These are phyloP conservation scores for Brachyhypopomus gauderio DNA, from an alignment of 2,113 vertebrate genomes.

Conservation along the genomic window DNA sequence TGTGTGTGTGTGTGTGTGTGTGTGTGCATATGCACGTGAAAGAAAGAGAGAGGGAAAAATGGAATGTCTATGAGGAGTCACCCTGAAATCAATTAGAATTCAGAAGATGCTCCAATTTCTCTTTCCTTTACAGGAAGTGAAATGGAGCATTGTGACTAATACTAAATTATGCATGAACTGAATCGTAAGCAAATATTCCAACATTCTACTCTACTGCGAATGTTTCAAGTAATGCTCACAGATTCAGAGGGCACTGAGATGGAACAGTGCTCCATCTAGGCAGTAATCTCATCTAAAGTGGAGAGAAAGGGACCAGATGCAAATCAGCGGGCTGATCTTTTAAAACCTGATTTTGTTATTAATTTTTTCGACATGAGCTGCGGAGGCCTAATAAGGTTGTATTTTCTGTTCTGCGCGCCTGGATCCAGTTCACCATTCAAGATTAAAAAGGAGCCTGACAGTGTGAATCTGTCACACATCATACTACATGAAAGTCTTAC, in stretches of 20 bases:
- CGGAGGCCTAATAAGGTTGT: conserved; percentile 24
- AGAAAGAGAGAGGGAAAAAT: neutral
- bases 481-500: conserved; percentile 40
- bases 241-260: conserved; percentile 28
- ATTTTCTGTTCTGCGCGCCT: conserved; percentile 4
- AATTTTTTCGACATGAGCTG: conserved; percentile 19
- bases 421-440: conserved; percentile 24
- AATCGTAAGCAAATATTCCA: conserved; percentile 52
- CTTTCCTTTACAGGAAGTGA: conserved; percentile 35
- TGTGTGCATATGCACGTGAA: neutral
- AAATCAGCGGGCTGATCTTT: conserved; percentile 12
- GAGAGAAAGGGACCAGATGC: conserved; percentile 22
- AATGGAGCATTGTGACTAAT: conserved; percentile 49
- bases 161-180: conserved; percentile 55
- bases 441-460: conserved; percentile 40
- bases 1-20: neutral
- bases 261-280: conserved; percentile 29
- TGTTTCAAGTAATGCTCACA: conserved; percentile 18
- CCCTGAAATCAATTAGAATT: conserved; percentile 43
- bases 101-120: conserved; percentile 29
- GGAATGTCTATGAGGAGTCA: neutral
- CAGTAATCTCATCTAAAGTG: conserved; percentile 32
- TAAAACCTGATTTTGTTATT: conserved; percentile 35
- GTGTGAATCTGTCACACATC: conserved; percentile 38
- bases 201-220: conserved; percentile 14